A percentile compares a stretch with the other conserved stretches of the same genome.
phyloP scores from a whole-genome alignment of 1,140 invertebrate genomes.

The Scaptomyza hsui region DNA sequence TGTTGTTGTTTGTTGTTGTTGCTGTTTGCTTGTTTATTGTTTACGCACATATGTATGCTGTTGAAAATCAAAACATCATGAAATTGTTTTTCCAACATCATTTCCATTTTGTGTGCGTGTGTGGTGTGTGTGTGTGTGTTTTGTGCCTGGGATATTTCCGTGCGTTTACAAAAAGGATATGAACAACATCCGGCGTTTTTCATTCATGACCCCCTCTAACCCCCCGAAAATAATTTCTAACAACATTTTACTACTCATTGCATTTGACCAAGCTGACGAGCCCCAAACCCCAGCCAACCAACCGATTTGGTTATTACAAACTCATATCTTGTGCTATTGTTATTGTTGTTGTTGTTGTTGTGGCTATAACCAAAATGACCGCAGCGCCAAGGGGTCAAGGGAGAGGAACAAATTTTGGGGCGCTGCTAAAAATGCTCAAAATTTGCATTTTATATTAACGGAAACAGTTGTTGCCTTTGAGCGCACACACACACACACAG shows the following conservation, averaged over 20 bases:
- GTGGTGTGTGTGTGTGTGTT: conserved; percentile 29
- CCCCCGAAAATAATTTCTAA: conserved; percentile 67
- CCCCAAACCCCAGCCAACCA: conserved; percentile 25
- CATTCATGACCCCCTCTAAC: not conserved
- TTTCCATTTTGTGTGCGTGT: conserved; percentile 62
- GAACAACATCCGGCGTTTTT: conserved; percentile 76
- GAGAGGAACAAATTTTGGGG: conserved; percentile 47
- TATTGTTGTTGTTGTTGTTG: conserved; percentile 35
- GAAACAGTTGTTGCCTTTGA: conserved; percentile 82
- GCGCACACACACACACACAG: conserved; percentile 51
- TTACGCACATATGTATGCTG: conserved; percentile 67
- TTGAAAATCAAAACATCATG: conserved; percentile 78
- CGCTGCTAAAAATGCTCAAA: conserved; percentile 74
- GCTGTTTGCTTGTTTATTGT: conserved; percentile 32
- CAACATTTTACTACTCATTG: conserved; percentile 81
- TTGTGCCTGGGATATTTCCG: conserved; percentile 62
- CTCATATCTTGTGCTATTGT: conserved; percentile 70
- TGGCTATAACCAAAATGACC: conserved; percentile 66
- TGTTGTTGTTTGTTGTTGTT: not conserved
- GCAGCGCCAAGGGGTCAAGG: conserved; percentile 44
- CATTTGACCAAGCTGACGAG: conserved; percentile 67
- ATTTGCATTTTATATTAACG: conserved; percentile 83
- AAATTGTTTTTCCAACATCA: conserved; percentile 80
- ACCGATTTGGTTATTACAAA: conserved; percentile 79
- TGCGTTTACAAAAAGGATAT: conserved; percentile 79